Evolutionary conservation across 1,140 invertebrate genomes (phyloP).

Genomic region (Cyrtorhinus lividipennis): DNA sequence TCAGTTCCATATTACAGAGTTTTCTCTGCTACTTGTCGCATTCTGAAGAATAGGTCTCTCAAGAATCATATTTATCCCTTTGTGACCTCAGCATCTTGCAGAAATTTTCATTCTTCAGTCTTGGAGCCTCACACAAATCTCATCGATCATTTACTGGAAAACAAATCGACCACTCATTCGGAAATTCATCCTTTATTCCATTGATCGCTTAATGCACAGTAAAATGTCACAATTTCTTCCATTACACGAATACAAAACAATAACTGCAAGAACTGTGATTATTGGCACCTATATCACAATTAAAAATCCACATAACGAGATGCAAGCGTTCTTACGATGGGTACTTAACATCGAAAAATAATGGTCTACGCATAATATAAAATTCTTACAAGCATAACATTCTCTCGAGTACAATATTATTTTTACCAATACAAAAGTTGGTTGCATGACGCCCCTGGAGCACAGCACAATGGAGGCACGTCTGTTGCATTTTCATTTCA

Average conservation of each 20-base stretch:
- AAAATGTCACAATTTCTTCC: not conserved
- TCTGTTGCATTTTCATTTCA: not conserved
- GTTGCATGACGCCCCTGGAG: not conserved
- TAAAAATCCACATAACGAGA: not conserved
- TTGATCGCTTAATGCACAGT: not conserved
- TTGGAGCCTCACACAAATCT: no score
- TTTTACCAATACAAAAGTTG: not conserved
- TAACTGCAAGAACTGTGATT: not conserved
- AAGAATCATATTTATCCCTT: no score
- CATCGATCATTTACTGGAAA: no score
- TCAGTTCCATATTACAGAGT: no score
- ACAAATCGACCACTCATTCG: no score
- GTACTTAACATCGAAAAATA: not conserved
- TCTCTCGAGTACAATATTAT: not conserved
- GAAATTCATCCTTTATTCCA: not conserved
- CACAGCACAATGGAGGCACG: constrained; percentile 4
- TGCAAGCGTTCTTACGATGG: not conserved
- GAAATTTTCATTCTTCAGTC: no score
- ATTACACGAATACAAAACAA: not conserved
- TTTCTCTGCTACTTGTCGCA: no score
- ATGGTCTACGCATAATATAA: not conserved
- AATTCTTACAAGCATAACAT: constrained; percentile 6
- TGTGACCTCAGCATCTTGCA: no score
- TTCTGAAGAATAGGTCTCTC: no score
- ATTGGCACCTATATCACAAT: constrained; percentile 8